Conservation (phyloP, 1,140 invertebrate species). For the Battus philenor region DNA sequence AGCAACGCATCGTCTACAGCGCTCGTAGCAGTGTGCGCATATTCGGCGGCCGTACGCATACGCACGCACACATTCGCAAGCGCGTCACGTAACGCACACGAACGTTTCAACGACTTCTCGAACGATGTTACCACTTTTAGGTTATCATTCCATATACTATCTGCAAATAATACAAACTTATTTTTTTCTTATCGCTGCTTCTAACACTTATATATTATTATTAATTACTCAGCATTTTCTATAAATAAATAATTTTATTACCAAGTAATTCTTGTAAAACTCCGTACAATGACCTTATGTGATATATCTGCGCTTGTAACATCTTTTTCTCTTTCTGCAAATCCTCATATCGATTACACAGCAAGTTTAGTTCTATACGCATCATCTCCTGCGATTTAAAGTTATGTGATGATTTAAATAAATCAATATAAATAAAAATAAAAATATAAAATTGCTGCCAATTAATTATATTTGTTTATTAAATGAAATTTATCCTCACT, state of each 20-base stretch:
- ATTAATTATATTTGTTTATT: no score
- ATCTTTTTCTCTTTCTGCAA: constrained; percentile 40
- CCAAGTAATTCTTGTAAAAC: constrained; percentile 46
- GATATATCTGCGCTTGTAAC: constrained; percentile 45
- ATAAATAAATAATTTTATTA: constrained; percentile 18
- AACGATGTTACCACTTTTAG: constrained; percentile 32
- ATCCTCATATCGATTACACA: constrained; percentile 37
- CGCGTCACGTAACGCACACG: constrained; percentile 41
- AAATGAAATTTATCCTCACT: background rate
- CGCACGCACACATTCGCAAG: constrained; percentile 41
- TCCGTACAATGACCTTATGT: constrained; percentile 40
- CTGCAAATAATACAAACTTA: constrained; percentile 16
- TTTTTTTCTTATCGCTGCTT: no score
- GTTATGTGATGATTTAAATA: background rate
- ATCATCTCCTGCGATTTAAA: constrained; percentile 53
- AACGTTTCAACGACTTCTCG: constrained; percentile 35
- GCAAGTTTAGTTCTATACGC: constrained; percentile 45
- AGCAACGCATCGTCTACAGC: constrained; percentile 50
- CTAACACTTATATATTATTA: no score
- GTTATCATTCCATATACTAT: constrained; percentile 38
- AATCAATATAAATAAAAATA: background rate
- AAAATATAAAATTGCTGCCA: background rate
- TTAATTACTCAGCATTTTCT: no score
- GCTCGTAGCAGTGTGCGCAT: constrained; percentile 39
- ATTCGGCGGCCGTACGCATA: constrained; percentile 48